Percentiles rank a stretch among this genome's conserved stretches.
Evolutionary conservation across 2,113 vertebrate genomes (phyloP).

Genomic region (Natator depressus): DNA sequence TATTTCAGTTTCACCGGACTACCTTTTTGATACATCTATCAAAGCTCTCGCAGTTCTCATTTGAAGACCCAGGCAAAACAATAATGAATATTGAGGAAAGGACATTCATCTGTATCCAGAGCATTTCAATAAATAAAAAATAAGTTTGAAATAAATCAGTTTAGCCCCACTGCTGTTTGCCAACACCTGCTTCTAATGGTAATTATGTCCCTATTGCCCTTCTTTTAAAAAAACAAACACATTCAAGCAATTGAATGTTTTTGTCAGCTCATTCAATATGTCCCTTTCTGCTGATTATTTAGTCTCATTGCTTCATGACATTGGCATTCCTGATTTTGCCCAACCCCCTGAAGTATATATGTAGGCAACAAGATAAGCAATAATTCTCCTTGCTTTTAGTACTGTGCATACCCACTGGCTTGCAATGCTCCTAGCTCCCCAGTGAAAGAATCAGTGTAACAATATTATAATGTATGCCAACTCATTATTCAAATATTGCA

Average conservation of each 20-base stretch:
- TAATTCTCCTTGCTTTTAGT: neutral
- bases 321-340: slow-evolving; percentile 34
- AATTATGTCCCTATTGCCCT: slow-evolving; percentile 29
- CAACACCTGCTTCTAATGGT: slow-evolving; percentile 38
- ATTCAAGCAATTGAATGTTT: slow-evolving; percentile 32
- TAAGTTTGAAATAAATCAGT: slow-evolving; percentile 15
- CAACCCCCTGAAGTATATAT: neutral
- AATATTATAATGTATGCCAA: neutral
- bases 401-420: neutral
- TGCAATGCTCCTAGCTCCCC: neutral
- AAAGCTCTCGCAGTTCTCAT: neutral
- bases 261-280: slow-evolving; percentile 21
- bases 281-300: slow-evolving; percentile 16
- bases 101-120: neutral
- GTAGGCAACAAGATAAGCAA: neutral
- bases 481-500: slow-evolving; percentile 3
- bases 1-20: neutral
- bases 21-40: neutral
- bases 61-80: neutral
- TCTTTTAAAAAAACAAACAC: slow-evolving; percentile 27
- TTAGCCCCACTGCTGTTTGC: neutral
- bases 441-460: neutral
- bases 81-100: neutral
- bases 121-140: neutral
- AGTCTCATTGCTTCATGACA: neutral